Base-by-base conservation (phyloP, 2,113 vertebrate genomes). In the Corydoras sp. region DNA sequence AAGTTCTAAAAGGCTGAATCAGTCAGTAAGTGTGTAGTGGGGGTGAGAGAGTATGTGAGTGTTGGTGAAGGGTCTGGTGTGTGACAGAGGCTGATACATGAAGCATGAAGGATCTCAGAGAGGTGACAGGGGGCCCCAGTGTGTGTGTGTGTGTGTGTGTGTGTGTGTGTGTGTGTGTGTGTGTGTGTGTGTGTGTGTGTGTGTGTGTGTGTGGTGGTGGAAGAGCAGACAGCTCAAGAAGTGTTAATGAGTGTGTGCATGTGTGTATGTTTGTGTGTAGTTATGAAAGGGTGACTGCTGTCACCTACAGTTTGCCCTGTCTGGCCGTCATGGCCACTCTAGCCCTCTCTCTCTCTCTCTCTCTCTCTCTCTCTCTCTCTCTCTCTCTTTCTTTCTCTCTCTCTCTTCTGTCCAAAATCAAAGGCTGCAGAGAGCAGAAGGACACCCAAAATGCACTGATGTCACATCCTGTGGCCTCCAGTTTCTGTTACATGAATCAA, bases 371-470 rank as follows among this genome's bases (percentile, higher is more conserved):
- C 86, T 73, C 58, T 48, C 85, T 24, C 18, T 24, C 18, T 24
- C n/a, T 79, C 81, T 87, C 51, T 86, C 81, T 86, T 85, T 84
- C 85, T 85, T 83, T 86, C 83, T 86, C 84, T 86, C 83, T 83
- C 85, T 89, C 87, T 84, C 81, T 85, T 81, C 84, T 86, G 79
- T 82, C 85, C 82, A 83, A 88, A 88, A 88, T 87, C 84, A 86
- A 91, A 88, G 86, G 87, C 86, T 89, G 87, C 84, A 84, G 84
- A 70, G 88, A 89, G 86, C 88, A 91, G 89, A 90, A 77, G 88
- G 88, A 80, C 80, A 72, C 81, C 83, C 84, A 84, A 86, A 88
- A 85, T 82, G 81, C 83, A 61, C 84, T 77, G 76, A 79, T 88
- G 84, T 86, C 85, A 83, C 87, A 87, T 90, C 85, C 83, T 83